Conservation (phyloP, 2,113 vertebrate species). For the Atlantisia rogersi region DNA sequence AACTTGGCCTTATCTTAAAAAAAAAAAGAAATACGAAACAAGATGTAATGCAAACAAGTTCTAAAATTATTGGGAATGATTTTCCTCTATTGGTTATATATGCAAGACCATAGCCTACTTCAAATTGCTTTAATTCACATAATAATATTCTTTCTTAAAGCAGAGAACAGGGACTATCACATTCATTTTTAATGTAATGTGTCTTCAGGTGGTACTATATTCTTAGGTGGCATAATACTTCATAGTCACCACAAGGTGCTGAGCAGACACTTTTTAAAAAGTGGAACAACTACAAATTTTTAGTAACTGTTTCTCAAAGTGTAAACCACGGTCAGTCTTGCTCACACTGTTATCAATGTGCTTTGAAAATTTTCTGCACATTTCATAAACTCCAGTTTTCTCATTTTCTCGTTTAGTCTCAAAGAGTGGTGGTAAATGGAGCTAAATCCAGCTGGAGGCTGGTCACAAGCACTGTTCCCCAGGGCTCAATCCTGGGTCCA, state of each 20-base stretch:
- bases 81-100: background rate
- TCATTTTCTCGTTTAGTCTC: background rate
- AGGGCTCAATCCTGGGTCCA: no score
- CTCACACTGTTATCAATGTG: background rate
- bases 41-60: background rate
- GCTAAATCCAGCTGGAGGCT: no score
- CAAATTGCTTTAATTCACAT: background rate
- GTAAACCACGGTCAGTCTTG: background rate
- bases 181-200: background rate
- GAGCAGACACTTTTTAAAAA: background rate
- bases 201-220: background rate
- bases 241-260: background rate
- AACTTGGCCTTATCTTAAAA: background rate
- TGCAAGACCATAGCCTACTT: background rate
- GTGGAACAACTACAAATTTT: background rate
- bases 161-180: background rate
- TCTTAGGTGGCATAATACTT: background rate
- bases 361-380: background rate
- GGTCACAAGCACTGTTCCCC: no score
- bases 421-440: no score
- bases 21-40: background rate
- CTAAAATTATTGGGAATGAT: background rate
- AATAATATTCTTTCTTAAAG: background rate
- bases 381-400: background rate
- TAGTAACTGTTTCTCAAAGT: background rate